Percentiles rank a stretch among this genome's conserved stretches.
Conservation (phyloP, 2,888 invertebrate genomes). For the Chydorus sphaericus region DNA sequence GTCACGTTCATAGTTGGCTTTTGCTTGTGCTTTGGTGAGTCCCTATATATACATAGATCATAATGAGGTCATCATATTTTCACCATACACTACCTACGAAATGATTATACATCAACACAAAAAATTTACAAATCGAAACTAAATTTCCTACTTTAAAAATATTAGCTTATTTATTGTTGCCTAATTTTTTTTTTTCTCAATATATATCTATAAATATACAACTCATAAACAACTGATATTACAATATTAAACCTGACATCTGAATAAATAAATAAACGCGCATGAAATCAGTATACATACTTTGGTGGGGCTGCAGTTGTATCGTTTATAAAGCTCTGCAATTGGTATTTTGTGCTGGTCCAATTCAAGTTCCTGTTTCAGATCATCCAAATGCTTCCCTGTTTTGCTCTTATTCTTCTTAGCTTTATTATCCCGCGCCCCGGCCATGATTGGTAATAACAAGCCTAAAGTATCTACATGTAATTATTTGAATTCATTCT, state of each 20-base stretch:
- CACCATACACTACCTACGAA: not conserved
- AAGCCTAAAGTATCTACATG: too few relatives aligned
- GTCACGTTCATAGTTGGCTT: slow-evolving; percentile 86
- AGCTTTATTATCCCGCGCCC: too few relatives aligned
- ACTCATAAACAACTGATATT: not conserved
- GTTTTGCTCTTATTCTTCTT: slow-evolving; percentile 38
- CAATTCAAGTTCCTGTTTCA: slow-evolving; percentile 98
- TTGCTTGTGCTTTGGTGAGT: slow-evolving; percentile 90
- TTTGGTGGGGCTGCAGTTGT: slow-evolving; percentile 92
- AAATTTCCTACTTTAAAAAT: not conserved
- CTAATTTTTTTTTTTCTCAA: too few relatives aligned
- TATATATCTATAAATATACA: too few relatives aligned
- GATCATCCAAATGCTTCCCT: slow-evolving; percentile 85
- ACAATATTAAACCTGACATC: slow-evolving; percentile 10
- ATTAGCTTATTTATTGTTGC: not conserved
- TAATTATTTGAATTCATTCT: too few relatives aligned
- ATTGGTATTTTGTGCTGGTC: slow-evolving; percentile 96
- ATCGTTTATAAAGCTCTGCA: slow-evolving; percentile 91
- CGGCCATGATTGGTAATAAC: too few relatives aligned
- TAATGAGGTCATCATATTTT: not conserved
- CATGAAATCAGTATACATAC: too few relatives aligned
- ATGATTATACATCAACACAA: not conserved
- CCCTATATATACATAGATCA: slow-evolving; percentile 44
- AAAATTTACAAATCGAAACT: not conserved
- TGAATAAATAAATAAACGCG: too few relatives aligned